A percentile compares a stretch with the other conserved stretches of the same genome.
Conservation (phyloP, 1,140 invertebrate genomes). For the Zaprionus tsacasi region DNA sequence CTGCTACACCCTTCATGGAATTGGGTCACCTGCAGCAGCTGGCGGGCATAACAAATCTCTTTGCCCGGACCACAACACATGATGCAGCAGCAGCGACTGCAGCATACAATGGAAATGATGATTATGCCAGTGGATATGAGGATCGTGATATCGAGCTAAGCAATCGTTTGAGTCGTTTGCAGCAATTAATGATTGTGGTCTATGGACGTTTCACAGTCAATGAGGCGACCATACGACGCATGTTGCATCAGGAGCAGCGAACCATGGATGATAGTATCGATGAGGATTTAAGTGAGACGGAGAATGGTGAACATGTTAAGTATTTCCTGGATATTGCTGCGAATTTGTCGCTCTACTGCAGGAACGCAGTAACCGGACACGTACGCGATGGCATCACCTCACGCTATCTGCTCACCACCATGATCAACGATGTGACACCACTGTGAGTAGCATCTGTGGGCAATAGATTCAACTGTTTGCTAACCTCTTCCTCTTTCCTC, state of each 20-base stretch:
- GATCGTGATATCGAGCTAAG: conserved; percentile 85
- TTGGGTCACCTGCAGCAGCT: conserved; percentile 89
- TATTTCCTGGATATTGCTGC: conserved; percentile 87
- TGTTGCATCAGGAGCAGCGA: conserved; percentile 46
- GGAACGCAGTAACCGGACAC: conserved; percentile 86
- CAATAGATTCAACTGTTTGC: background rate
- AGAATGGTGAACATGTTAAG: conserved; percentile 57
- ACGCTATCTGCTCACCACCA: conserved; percentile 82
- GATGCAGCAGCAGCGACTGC: background rate
- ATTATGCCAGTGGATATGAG: background rate
- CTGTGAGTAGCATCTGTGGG: conserved; percentile 55
- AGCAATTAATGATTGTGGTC: conserved; percentile 89
- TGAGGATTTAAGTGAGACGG: conserved; percentile 22
- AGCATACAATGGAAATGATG: conserved; percentile 37
- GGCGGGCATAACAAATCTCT: conserved; percentile 90
- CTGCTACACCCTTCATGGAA: conserved; percentile 88
- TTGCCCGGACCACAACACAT: conserved; percentile 88
- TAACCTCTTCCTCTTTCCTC: background rate
- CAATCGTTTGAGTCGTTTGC: conserved; percentile 87
- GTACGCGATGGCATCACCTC: conserved; percentile 85
- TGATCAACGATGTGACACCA: conserved; percentile 61
- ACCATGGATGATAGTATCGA: background rate
- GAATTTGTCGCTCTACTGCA: conserved; percentile 89
- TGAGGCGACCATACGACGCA: conserved; percentile 70
- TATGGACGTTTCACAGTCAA: conserved; percentile 88